Conservation (phyloP, 2,113 vertebrate species). For the Trematomus loennbergii region DNA sequence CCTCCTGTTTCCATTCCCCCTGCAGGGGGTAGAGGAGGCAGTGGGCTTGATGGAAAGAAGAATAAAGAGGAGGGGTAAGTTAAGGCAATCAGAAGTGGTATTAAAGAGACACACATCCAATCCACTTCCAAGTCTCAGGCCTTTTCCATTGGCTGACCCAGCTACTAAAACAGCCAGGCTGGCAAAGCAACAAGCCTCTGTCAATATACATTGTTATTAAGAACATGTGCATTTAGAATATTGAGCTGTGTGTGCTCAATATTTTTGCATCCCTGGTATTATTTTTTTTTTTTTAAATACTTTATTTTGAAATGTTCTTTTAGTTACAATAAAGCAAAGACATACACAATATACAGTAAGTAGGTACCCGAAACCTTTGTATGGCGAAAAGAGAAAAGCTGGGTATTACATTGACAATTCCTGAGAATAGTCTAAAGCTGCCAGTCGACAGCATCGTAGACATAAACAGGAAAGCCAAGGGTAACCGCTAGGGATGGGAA, state of each 20-base stretch:
- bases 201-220: slow-evolving; percentile 43
- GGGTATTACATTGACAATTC: too few species aligned
- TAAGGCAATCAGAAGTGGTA: slow-evolving; percentile 52
- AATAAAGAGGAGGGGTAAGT: slow-evolving; percentile 76
- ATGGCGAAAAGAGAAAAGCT: too few species aligned
- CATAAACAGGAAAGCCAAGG: too few species aligned
- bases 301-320: too few species aligned
- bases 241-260: slow-evolving; percentile 3
- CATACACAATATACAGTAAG: too few species aligned
- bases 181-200: slow-evolving; percentile 44
- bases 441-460: background rate
- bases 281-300: too few species aligned
- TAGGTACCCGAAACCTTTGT: too few species aligned
- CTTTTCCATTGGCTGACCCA: slow-evolving; percentile 49
- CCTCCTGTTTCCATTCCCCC: slow-evolving; percentile 30
- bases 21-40: slow-evolving; percentile 64
- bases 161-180: slow-evolving; percentile 49
- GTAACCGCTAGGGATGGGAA: too few species aligned
- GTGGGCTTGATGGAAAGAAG: slow-evolving; percentile 65
- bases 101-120: slow-evolving; percentile 61
- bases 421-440: too few species aligned
- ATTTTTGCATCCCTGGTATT: slow-evolving; percentile 7
- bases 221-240: slow-evolving; percentile 11
- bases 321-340: too few species aligned
- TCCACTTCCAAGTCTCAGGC: slow-evolving; percentile 49